phyloP scores from a whole-genome alignment of 2,888 invertebrate species.

The Palloptera scutellata region DNA sequence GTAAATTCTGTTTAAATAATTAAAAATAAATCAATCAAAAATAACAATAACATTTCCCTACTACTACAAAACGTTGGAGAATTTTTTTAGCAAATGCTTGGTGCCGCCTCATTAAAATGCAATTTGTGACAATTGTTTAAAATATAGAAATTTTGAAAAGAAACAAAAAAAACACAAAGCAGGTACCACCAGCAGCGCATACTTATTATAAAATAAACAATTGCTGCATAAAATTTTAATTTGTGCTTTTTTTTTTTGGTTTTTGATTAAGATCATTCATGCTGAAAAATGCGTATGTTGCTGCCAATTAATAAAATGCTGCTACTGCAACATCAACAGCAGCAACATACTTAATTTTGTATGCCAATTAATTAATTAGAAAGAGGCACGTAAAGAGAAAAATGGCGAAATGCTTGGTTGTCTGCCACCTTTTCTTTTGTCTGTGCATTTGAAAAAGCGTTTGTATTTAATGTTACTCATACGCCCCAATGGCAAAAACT shows the following conservation, averaged over 20 bases:
- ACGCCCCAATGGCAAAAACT: background rate
- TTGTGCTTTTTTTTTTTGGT: background rate
- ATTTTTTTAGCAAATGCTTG: background rate
- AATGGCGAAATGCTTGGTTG: no score
- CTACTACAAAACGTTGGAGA: background rate
- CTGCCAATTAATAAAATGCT: no score
- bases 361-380: no score
- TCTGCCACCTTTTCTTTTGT: no score
- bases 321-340: no score
- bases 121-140: constrained; percentile 25
- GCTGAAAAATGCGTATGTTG: no score
- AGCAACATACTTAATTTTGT: no score
- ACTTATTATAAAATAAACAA: background rate
- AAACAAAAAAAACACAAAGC: background rate
- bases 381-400: no score
- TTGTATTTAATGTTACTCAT: constrained; percentile 6
- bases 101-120: constrained; percentile 21
- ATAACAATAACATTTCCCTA: background rate
- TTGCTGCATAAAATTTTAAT: no score
- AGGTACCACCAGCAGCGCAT: background rate
- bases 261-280: background rate
- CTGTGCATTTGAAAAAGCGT: no score
- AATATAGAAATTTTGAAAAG: background rate
- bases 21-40: background rate
- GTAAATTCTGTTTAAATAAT: no score